A percentile compares a stretch with the other conserved stretches of the same genome.
Evolutionary conservation across 2,888 invertebrate genomes (phyloP).

Genomic region (Parnassius glacialis): DNA sequence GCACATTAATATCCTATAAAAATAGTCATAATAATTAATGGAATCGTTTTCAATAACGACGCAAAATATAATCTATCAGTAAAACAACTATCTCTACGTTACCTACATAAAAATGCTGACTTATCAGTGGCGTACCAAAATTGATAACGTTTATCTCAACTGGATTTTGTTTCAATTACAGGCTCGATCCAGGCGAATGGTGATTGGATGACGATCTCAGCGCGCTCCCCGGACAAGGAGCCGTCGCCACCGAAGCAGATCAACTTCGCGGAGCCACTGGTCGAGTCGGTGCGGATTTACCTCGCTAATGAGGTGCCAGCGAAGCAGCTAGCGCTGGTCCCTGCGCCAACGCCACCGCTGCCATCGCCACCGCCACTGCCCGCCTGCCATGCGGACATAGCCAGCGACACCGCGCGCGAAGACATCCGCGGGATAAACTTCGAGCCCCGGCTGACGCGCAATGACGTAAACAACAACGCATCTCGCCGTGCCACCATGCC

Average conservation of each 20-base stretch:
- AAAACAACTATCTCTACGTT: background rate
- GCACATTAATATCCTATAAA: background rate
- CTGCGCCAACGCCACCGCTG: constrained; percentile 27
- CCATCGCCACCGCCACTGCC: constrained; percentile 37
- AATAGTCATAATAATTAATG: background rate
- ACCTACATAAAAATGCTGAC: background rate
- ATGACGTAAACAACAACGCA: constrained; percentile 79
- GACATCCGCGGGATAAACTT: constrained; percentile 75
- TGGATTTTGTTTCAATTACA: constrained; percentile 48
- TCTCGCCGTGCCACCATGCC: constrained; percentile 65
- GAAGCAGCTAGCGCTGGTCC: constrained; percentile 59
- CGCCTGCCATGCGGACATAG: constrained; percentile 69
- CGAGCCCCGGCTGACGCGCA: constrained; percentile 65
- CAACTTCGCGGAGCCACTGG: constrained; percentile 70
- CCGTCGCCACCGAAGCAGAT: constrained; percentile 66
- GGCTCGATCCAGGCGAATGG: constrained; percentile 70
- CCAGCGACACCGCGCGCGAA: constrained; percentile 60
- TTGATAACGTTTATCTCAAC: constrained; percentile 8
- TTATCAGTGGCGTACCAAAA: background rate
- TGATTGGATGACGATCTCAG: constrained; percentile 79
- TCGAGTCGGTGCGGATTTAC: constrained; percentile 73
- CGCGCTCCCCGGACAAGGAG: constrained; percentile 67
- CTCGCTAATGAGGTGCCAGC: constrained; percentile 66
- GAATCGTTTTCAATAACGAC: background rate
- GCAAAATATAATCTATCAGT: background rate